Conservation (phyloP, 1,140 invertebrate species). For the Caerostris darwini region DNA sequence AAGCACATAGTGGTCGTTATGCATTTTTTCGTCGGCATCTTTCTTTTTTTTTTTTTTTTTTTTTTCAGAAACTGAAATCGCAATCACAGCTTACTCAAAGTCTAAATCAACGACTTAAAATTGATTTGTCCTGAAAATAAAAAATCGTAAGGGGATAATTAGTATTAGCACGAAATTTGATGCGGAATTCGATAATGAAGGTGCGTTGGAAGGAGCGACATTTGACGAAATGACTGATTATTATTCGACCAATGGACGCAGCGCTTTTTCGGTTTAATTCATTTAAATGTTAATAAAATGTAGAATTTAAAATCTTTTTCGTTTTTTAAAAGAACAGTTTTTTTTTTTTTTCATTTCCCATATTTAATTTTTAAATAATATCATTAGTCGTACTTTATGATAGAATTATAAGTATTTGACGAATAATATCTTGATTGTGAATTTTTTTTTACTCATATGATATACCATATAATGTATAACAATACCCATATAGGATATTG, state of each 20-base stretch:
- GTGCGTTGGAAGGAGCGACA: background rate
- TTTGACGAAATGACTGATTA: background rate
- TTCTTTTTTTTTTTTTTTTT: background rate
- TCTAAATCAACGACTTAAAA: slow-evolving; percentile 41
- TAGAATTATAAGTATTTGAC: no score
- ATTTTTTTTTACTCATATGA: no score
- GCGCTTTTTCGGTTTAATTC: background rate
- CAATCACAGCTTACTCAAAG: slow-evolving; percentile 11
- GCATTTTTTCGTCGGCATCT: background rate
- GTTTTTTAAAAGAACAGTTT: background rate
- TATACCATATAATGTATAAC: no score
- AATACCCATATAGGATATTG: no score
- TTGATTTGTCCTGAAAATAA: background rate
- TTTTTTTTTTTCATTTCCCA: no score
- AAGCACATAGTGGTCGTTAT: slow-evolving; percentile 8
- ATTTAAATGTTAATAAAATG: background rate
- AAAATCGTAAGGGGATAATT: background rate
- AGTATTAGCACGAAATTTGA: slow-evolving; percentile 24
- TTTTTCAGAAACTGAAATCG: slow-evolving; percentile 11
- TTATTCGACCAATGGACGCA: background rate
- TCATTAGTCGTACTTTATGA: no score
- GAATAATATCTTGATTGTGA: no score
- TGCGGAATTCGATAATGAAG: slow-evolving; percentile 40
- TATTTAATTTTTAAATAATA: no score
- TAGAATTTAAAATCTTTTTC: background rate